phyloP scores from a whole-genome alignment of 2,113 vertebrate genomes.

The Cryptomyrus ogoouensis region DNA sequence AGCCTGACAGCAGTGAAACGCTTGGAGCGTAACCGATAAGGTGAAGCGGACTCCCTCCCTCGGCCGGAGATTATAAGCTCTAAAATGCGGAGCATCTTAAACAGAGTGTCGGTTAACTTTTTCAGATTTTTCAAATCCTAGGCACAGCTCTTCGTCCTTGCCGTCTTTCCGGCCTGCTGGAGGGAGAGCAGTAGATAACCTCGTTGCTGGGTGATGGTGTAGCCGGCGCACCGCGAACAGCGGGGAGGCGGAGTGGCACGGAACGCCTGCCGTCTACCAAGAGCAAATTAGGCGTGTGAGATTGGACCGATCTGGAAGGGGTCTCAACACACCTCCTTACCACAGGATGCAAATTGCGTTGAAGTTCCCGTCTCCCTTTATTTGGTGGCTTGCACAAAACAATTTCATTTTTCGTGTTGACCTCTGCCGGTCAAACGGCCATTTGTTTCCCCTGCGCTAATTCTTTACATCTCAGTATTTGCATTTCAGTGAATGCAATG shows the following conservation, averaged over 20 bases:
- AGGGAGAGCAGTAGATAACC: neutral
- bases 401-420: neutral
- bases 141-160: neutral
- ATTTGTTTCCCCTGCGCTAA: neutral
- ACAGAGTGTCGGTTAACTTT: neutral
- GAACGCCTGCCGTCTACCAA: neutral
- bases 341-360: neutral
- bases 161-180: neutral
- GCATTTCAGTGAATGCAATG: neutral
- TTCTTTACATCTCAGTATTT: neutral
- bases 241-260: neutral
- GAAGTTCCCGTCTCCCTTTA: neutral
- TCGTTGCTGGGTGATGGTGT: conserved; percentile 3
- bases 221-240: neutral
- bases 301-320: conserved; percentile 26
- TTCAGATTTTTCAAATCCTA: neutral
- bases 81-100: neutral
- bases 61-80: neutral
- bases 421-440: neutral
- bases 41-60: neutral
- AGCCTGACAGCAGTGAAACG: neutral
- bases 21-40: neutral
- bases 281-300: conserved; percentile 28
- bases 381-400: neutral
- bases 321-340: neutral